These are phyloP conservation scores for Augiades crinisus DNA, from an alignment of 2,888 invertebrate species.

Conservation along the genomic window DNA sequence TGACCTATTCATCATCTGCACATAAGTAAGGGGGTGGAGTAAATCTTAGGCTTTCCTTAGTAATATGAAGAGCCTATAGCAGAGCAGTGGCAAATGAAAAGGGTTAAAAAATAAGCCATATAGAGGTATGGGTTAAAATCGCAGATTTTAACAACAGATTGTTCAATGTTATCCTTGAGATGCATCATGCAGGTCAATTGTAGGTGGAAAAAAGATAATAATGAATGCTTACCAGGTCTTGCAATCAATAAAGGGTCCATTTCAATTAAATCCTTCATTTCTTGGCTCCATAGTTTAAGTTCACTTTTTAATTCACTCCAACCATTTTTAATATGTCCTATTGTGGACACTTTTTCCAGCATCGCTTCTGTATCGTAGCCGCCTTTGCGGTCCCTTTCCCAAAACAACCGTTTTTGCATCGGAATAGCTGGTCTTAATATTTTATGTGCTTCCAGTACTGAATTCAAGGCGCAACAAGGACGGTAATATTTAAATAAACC, in stretches of 20 bases:
- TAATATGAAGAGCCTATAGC: too few species aligned
- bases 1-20: too few species aligned
- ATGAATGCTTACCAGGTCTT: conserved; percentile 69
- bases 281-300: conserved; percentile 83
- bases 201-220: too few species aligned
- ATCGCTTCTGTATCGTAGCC: conserved; percentile 74
- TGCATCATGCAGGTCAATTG: too few species aligned
- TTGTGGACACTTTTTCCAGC: conserved; percentile 56
- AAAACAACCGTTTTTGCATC: conserved; percentile 57
- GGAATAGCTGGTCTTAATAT: background rate
- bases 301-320: conserved; percentile 85
- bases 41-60: too few species aligned
- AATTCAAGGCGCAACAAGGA: background rate
- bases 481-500: background rate
- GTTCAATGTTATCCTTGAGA: too few species aligned
- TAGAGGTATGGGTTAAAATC: too few species aligned
- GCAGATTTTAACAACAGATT: too few species aligned
- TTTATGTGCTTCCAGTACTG: conserved; percentile 1
- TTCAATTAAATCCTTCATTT: conserved; percentile 83
- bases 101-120: too few species aligned
- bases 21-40: too few species aligned
- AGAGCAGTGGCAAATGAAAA: too few species aligned
- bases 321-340: conserved; percentile 83
- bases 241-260: conserved; percentile 82
- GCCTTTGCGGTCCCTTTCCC: conserved; percentile 82